Conservation (phyloP, 2,113 vertebrate genomes). For the Otocyon megalotis region DNA sequence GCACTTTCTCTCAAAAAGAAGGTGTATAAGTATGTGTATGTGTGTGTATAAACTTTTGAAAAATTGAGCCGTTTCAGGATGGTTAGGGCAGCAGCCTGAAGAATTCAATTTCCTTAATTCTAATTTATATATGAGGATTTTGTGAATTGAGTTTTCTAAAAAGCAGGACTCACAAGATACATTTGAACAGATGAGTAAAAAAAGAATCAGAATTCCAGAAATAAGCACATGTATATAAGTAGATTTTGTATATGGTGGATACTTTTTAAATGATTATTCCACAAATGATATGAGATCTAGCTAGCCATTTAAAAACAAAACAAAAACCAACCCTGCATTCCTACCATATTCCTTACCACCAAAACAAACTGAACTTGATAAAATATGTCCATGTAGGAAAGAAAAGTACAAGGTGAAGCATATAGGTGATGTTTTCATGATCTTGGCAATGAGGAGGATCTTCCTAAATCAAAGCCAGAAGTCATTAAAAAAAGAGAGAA, state of each 20-base stretch:
- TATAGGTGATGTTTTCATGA: neutral
- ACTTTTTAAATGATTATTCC: neutral
- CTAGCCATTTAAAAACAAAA: neutral
- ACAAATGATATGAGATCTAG: neutral
- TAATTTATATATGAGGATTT: neutral
- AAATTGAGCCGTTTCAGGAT: slow-evolving; percentile 9
- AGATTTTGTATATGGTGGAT: neutral
- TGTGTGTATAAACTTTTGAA: neutral
- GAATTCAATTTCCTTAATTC: neutral
- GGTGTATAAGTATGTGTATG: neutral
- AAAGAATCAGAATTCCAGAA: neutral
- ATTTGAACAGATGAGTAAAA: neutral
- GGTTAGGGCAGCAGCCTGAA: neutral
- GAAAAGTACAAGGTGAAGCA: slow-evolving; percentile 10
- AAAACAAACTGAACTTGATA: slow-evolving; percentile 15
- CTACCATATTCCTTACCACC: neutral
- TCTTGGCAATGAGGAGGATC: neutral
- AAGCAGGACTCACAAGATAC: neutral
- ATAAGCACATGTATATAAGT: neutral
- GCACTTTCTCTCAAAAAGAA: neutral
- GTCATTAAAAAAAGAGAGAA: neutral
- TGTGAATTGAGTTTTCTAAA: slow-evolving; percentile 49
- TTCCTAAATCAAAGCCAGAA: neutral
- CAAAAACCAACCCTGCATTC: neutral
- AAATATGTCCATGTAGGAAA: neutral